These are phyloP conservation scores for Chymomyza fuscimana DNA, from an alignment of 2,888 invertebrate genomes.

Conservation along the genomic window DNA sequence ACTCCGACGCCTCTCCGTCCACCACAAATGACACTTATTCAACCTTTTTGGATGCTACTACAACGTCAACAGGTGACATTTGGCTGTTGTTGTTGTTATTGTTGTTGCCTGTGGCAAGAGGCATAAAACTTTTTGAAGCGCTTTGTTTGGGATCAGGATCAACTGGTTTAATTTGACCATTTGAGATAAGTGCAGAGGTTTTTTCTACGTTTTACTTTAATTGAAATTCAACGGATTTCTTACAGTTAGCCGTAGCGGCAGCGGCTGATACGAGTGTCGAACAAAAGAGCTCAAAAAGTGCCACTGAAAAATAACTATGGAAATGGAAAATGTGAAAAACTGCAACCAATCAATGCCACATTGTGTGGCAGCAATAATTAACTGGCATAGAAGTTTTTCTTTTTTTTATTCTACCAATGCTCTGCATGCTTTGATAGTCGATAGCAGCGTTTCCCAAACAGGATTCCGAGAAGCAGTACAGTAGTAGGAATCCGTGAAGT, in stretches of 20 bases:
- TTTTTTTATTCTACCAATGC: not conserved
- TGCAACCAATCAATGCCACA: slow-evolving; percentile 45
- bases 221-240: slow-evolving; percentile 57
- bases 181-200: not conserved
- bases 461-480: no score
- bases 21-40: slow-evolving; percentile 1
- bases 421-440: no score
- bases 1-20: not conserved
- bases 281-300: slow-evolving; percentile 15
- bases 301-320: not conserved
- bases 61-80: slow-evolving; percentile 31
- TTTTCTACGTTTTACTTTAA: slow-evolving; percentile 42
- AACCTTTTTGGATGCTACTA: slow-evolving; percentile 12
- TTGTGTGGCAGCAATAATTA: slow-evolving; percentile 63
- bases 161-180: not conserved
- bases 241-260: slow-evolving; percentile 32
- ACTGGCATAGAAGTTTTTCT: slow-evolving; percentile 45
- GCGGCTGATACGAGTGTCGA: slow-evolving; percentile 16
- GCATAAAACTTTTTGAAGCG: not conserved
- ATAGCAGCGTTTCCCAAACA: no score
- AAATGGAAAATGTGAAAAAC: slow-evolving; percentile 15
- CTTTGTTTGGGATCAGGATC: not conserved
- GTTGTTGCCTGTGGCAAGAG: not conserved
- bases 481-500: no score
- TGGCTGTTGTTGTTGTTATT: not conserved